Evolutionary conservation across 1,140 invertebrate species (phyloP), one percentile per base, ranked within the genome.

Genomic region (Probaryconus sp.): DNA sequence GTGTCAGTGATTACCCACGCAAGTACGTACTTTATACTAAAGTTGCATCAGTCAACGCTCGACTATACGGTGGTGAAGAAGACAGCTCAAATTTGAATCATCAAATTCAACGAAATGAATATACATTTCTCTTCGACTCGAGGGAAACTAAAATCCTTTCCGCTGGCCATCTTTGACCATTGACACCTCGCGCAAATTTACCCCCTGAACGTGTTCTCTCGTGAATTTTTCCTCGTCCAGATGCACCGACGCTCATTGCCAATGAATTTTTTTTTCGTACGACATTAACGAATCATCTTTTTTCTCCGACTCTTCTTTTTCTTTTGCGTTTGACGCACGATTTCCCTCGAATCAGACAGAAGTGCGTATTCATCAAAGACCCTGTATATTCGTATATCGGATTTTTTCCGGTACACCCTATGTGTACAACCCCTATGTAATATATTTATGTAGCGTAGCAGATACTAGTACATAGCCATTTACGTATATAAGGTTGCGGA

Each of bases 371-470:
- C 53, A 42, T 60, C 45, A 56, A 47, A 26, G 48, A 61, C 38
- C 18, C 42, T 55, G 28, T 53, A 43, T 43, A 65, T 37, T 47
- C 30, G 35, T 56, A 38, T 30, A 50, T 56, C 43, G 16, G 18
- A 67, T 67, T 67, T 76, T 77, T 69, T 77, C 40, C 7, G 31
- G 37, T 45, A 67, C 50, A 56, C 61, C 55, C 65, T 74, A 51
- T 69, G 64, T 33, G 42, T 50, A 14, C 70, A 68, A 69, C 64
- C 69, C 55, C 47, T 64, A 64, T 73, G 64, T 61, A 70, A 77
- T 73, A 73, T 60, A 69, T 73, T 73, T 77, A 77, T 77, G 64
- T 73, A 77, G 64, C 26, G 55, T 64, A 40, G 58, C 28, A 60
- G 55, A 55, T 67, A 63, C 55, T 71, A 18, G 70, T 51, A 77